Conservation (phyloP, 2,797 vertebrate genomes). For the Pristis pectinata region DNA sequence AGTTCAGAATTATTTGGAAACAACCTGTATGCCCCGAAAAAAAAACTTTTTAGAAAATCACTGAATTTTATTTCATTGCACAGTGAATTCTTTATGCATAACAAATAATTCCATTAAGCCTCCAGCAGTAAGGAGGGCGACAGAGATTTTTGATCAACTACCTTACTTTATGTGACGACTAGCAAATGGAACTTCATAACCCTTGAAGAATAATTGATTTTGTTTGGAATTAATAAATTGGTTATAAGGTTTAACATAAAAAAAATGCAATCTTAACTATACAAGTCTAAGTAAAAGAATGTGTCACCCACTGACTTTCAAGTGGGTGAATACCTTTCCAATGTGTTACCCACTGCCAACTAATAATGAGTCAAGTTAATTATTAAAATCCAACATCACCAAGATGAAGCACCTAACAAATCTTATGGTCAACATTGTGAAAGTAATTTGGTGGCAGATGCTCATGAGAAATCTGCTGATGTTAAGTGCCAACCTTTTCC, state of each 20-base stretch:
- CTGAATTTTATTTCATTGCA: background rate
- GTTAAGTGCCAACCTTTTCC: background rate
- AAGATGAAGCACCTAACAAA: background rate
- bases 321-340: background rate
- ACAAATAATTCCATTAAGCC: background rate
- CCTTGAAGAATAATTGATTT: background rate
- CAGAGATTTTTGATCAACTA: background rate
- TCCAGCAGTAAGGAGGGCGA: background rate
- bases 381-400: background rate
- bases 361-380: background rate
- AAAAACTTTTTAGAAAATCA: background rate
- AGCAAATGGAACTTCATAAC: background rate
- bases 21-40: background rate
- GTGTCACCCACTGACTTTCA: background rate
- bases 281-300: background rate
- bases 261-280: background rate
- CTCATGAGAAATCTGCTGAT: background rate
- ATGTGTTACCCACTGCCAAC: background rate
- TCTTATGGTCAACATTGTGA: background rate
- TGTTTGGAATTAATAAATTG: background rate
- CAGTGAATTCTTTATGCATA: background rate
- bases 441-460: background rate
- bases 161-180: background rate
- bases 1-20: background rate
- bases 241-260: background rate